Conservation (phyloP, 2,888 invertebrate genomes). For the Platycheirus albimanus region DNA sequence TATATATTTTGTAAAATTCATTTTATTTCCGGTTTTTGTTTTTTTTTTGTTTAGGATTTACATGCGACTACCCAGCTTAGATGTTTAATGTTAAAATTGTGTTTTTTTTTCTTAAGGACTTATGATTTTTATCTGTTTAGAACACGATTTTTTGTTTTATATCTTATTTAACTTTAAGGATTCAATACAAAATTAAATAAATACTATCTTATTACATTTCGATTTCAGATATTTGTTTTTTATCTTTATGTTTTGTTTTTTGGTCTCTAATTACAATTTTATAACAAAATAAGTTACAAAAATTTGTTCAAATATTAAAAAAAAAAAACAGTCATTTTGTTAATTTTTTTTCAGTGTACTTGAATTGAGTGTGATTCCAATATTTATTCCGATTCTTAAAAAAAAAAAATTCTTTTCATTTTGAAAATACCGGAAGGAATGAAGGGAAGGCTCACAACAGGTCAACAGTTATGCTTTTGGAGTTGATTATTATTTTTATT, state of each 20-base stretch:
- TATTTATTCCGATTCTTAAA: slow-evolving; percentile 43
- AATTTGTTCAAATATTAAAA: slow-evolving; percentile 72
- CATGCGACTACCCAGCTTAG: slow-evolving; percentile 83
- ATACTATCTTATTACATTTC: slow-evolving; percentile 73
- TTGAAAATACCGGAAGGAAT: slow-evolving; percentile 43
- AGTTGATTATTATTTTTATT: slow-evolving; percentile 53
- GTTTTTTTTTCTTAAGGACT: slow-evolving; percentile 75
- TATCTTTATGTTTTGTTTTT: slow-evolving; percentile 61
- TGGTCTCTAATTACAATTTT: slow-evolving; percentile 75
- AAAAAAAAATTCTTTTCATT: slow-evolving; percentile 2
- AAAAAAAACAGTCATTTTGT: slow-evolving; percentile 71
- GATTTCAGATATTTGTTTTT: slow-evolving; percentile 61
- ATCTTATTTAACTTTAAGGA: slow-evolving; percentile 70
- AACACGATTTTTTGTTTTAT: slow-evolving; percentile 72
- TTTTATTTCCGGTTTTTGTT: slow-evolving; percentile 74
- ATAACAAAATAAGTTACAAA: slow-evolving; percentile 75
- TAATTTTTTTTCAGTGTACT: slow-evolving; percentile 70
- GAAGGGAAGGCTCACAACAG: slow-evolving; percentile 58
- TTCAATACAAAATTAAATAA: slow-evolving; percentile 76
- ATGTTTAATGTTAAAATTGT: slow-evolving; percentile 79
- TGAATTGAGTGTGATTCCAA: slow-evolving; percentile 70
- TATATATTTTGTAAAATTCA: slow-evolving; percentile 73
- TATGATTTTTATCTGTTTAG: slow-evolving; percentile 75
- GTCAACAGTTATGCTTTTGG: slow-evolving; percentile 49
- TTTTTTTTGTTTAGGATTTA: slow-evolving; percentile 79